Evolutionary conservation across 2,797 vertebrate species (phyloP), one percentile per base, ranked within the genome.

Genomic region (Sandelia bainsii): DNA sequence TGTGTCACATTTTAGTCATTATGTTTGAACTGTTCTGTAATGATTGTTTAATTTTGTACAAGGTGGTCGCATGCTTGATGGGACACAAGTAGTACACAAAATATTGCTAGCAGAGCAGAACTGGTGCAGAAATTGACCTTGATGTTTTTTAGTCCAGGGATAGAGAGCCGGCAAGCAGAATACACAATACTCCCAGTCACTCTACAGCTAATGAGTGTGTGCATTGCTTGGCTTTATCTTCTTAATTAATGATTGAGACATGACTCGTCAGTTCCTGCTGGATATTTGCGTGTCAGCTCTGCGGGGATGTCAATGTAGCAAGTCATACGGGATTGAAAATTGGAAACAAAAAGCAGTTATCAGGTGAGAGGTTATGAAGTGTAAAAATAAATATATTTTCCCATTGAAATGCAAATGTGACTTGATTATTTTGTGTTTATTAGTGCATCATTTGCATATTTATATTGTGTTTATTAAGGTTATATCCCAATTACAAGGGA

Each of bases 191-290:
- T 23, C 54, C 82, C 80, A 63, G 77, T 56, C 76, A 10, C 79
- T 86, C 46, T 29, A 32, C 60, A 25, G 54, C 80, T 86, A 85
- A 87, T 86, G 81, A 87, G 73, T 12, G 13, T 58, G n/a, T n/a
- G 45, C 77, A 34, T 45, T 39, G 63, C 81, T 85, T 80, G 69
- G 80, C 78, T 80, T 83, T 75, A 83, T 89, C 76, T 78, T 69
- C 25, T 29, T 85, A 87, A 83, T 88, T 84, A 87, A 83, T 83
- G 80, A 87, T 17, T 53, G 76, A 87, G 82, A 87, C 37, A 54
- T 80, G 80, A 85, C 68, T 72, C 23, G 1, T 73, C 34, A 19
- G 68, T 42, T 79, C 44, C 20, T 72, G 12, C 23, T 23, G 66
- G 54, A 77, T 62, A 34, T 40, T 8, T 11, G 62, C 2, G 1